Conservation (phyloP, 2,888 invertebrate genomes). For the Agrotis puta region DNA sequence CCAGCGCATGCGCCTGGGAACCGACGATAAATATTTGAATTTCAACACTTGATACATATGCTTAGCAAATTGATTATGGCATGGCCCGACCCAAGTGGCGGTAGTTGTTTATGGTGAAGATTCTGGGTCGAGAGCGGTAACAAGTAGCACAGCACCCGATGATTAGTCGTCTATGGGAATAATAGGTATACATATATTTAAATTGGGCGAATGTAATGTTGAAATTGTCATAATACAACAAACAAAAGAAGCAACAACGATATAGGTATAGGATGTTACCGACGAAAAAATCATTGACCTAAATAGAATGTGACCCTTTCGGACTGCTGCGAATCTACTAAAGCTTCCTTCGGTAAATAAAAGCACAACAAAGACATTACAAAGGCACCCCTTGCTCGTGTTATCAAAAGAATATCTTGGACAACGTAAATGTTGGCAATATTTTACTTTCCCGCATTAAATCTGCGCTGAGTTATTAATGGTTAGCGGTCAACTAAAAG, state of each 20-base stretch:
- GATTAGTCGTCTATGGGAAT: slow-evolving; percentile 16
- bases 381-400: slow-evolving; percentile 8
- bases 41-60: slow-evolving; percentile 90
- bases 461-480: slow-evolving; percentile 62
- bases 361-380: slow-evolving; percentile 11
- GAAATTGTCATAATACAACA: background rate
- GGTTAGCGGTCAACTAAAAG: slow-evolving; percentile 63
- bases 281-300: background rate
- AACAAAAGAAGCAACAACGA: background rate
- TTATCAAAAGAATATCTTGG: slow-evolving; percentile 40
- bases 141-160: slow-evolving; percentile 25
- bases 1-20: slow-evolving; percentile 86
- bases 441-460: slow-evolving; percentile 59
- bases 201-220: background rate
- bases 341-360: slow-evolving; percentile 11
- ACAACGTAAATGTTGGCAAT: slow-evolving; percentile 57
- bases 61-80: slow-evolving; percentile 89
- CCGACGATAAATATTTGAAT: slow-evolving; percentile 90
- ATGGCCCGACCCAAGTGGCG: slow-evolving; percentile 74
- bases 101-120: slow-evolving; percentile 77
- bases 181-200: background rate
- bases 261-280: background rate
- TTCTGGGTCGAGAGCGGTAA: slow-evolving; percentile 70
- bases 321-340: slow-evolving; percentile 6
- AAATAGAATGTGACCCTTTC: slow-evolving; percentile 24